Base-by-base conservation (phyloP, 2,888 invertebrate genomes). In the Phalera bucephala region DNA sequence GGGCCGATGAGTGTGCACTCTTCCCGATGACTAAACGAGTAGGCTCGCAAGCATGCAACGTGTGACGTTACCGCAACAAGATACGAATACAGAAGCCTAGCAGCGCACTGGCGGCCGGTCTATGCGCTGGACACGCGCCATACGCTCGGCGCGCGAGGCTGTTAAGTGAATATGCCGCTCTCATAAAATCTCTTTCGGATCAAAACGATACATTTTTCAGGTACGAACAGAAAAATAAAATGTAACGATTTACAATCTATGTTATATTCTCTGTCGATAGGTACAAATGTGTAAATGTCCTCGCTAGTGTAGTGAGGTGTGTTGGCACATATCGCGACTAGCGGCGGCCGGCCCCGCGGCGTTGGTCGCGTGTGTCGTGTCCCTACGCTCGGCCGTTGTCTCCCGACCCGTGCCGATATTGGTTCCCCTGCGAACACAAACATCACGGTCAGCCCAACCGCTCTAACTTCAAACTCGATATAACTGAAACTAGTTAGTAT, bases 371-470 rank as follows among this genome's bases (percentile, higher is more conserved):
- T 45, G 40, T 38, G 38, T 39, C 42, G 46, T 36, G 60, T 50
- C 62, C 75, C 73, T 71, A 66, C 64, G 67, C 67, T 55, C 57
- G 45, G 52, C 60, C 66, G 61, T 37, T 51, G 14, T 82, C 72
- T 75, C 85, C 85, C 85, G 82, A 83, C 86, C 85, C 86, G 69
- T 78, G 76, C 71, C 80, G 81, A 84, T 81, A 83, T 84, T 83
- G 82, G 73, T 80, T 80, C 86, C 87, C 87, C 85, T 81, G 75
- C 9, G 38, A 34, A 50, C 31, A 39, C 59, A 69, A 22, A 34
- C 11, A 7, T 13, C 14, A 6, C 8, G 9, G 15, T 28, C 15
- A 28, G 3, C 13, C 1, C 2, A 3, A 27, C 3, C 13, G 7
- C 2, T 14, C n/a, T n/a, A n/a, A n/a, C n/a, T n/a, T n/a, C n/a